Percentiles rank a stretch among this genome's conserved stretches.
phyloP scores from a whole-genome alignment of 2,113 vertebrate species.

The Piprites chloris region DNA sequence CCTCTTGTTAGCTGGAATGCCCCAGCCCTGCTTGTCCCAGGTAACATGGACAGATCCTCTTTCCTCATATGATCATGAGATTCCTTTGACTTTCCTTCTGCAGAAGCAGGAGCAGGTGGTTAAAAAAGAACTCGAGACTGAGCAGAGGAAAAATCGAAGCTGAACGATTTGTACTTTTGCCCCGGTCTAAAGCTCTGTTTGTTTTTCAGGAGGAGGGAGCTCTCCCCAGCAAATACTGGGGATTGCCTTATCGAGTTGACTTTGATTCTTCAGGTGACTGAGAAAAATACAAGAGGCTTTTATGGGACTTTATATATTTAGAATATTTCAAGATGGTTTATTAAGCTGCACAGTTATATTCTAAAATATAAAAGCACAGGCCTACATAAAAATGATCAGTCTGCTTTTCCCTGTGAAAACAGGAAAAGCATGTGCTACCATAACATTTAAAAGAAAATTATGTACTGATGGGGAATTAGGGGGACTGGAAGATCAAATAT shows the following conservation, averaged over 20 bases:
- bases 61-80: not conserved
- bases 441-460: not conserved
- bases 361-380: not conserved
- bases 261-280: not conserved
- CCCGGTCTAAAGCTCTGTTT: not conserved
- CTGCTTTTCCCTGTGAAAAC: not conserved
- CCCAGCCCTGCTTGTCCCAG: not conserved
- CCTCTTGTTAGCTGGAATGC: not conserved
- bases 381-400: not conserved
- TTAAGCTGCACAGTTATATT: not conserved
- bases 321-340: not conserved
- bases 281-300: not conserved
- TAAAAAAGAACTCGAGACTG: not conserved
- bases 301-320: not conserved
- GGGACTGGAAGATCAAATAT: not conserved
- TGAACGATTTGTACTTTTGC: not conserved
- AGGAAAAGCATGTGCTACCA: not conserved
- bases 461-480: not conserved
- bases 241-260: not conserved
- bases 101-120: not conserved
- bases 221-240: not conserved
- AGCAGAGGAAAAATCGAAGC: not conserved
- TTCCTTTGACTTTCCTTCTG: not conserved
- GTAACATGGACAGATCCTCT: not conserved
- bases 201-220: not conserved